Percentiles rank a stretch among this genome's conserved stretches.
Conservation (phyloP, 2,113 vertebrate species). For the Salvelinus sp. region DNA sequence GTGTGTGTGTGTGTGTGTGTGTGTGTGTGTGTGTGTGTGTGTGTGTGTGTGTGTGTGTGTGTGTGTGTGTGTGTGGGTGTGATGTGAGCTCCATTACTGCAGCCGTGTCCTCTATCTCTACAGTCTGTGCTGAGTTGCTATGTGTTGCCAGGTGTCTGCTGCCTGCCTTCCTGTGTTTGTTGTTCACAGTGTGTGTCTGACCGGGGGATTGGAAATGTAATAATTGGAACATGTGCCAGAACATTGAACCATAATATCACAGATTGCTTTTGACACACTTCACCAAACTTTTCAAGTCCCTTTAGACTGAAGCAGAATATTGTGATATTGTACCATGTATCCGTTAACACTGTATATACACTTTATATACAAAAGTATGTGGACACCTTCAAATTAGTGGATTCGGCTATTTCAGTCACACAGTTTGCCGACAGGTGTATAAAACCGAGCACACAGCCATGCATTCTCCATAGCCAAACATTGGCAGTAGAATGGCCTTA, state of each 20-base stretch:
- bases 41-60: not conserved
- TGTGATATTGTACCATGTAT: slow-evolving; percentile 18
- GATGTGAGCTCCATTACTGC: too few relatives aligned
- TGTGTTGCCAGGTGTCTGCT: not conserved
- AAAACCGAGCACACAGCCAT: too few relatives aligned
- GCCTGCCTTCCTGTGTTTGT: not conserved
- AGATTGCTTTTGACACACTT: slow-evolving; percentile 20
- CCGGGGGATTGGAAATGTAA: not conserved
- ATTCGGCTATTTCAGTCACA: too few relatives aligned
- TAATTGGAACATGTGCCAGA: slow-evolving; percentile 16
- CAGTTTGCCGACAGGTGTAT: too few relatives aligned
- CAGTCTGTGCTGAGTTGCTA: too few relatives aligned
- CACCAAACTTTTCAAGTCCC: not conserved
- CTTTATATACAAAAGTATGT: too few relatives aligned
- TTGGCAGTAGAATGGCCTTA: too few relatives aligned
- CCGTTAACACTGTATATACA: not conserved
- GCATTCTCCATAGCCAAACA: too few relatives aligned
- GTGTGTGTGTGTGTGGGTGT: too few relatives aligned
- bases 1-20: not conserved
- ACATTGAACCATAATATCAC: slow-evolving; percentile 33
- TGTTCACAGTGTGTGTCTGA: not conserved
- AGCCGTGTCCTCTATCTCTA: too few relatives aligned
- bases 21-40: too few relatives aligned
- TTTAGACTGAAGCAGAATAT: not conserved
- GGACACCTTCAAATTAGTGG: too few relatives aligned